Evolutionary conservation across 2,888 invertebrate genomes (phyloP).

Genomic region (Orthosia gothica): DNA sequence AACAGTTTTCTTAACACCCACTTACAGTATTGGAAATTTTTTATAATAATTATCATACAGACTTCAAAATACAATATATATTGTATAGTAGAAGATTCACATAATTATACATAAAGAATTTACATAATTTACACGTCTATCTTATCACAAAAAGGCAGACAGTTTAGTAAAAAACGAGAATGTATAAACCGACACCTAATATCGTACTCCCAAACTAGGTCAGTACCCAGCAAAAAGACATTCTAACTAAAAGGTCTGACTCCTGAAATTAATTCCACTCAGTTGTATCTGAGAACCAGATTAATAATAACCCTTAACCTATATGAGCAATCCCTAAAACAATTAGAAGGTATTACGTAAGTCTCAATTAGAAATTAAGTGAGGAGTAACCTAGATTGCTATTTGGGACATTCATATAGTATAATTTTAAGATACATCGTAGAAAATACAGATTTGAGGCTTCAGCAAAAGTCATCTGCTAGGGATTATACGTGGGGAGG

Average conservation of each 20-base stretch:
- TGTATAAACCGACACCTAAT: neutral
- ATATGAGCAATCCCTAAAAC: constrained; percentile 29
- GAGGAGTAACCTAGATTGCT: constrained; percentile 23
- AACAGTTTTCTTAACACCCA: too few species aligned
- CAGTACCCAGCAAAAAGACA: constrained; percentile 22
- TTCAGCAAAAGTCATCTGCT: too few species aligned
- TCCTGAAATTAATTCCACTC: constrained; percentile 34
- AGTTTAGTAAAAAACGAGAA: constrained; percentile 5
- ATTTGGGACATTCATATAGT: constrained; percentile 5
- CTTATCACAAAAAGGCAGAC: neutral
- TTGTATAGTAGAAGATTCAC: neutral
- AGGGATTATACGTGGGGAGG: too few species aligned
- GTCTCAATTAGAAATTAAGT: constrained; percentile 13
- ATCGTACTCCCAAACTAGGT: constrained; percentile 20
- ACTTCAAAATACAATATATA: neutral
- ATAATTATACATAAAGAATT: neutral
- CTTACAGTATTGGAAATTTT: too few species aligned
- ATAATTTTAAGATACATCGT: neutral
- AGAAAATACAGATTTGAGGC: neutral
- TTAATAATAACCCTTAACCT: constrained; percentile 56
- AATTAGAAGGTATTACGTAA: constrained; percentile 30
- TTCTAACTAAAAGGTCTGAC: constrained; percentile 48
- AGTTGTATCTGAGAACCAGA: constrained; percentile 20
- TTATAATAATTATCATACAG: too few species aligned
- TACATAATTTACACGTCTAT: neutral